Evolutionary conservation across 1,140 invertebrate species (phyloP), one percentile per base, ranked within the genome.

Genomic region (Rhyzopertha dominica): DNA sequence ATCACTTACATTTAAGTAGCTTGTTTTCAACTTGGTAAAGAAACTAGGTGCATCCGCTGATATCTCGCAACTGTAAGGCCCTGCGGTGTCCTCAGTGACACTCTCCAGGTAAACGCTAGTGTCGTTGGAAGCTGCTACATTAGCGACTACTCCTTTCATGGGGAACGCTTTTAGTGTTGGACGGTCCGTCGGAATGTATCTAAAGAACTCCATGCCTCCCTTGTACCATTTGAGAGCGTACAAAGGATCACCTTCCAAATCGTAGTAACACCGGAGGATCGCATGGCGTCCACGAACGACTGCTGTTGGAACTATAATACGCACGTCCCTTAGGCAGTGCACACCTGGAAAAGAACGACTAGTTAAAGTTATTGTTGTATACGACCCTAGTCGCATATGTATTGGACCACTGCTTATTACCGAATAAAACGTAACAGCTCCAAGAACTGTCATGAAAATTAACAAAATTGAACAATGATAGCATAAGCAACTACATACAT

Each of bases 151-250:
- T 9, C 54, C 51, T n/a, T 72, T 67, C 3, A 73, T 65, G 5
- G 74, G 74, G 56, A 84, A 85, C 7, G 79, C 75, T 31, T 74
- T 74, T 2, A 78, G 81, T 17, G 77, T 74, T 12, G 82, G 82
- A 49, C 77, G 61, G 51, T 85, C 81, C 52, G 81, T 83, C 3
- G 81, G 80, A 18, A 81, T 72, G 61, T 77, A 87, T 51, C 84
- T 74, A 66, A 82, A 88, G 72, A 87, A 87, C 62, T 88, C 80
- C 37, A 77, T 70, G 18, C 73, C 70, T 14, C 82, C 80, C 56
- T 83, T 84, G 68, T 90, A 88, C 84, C 85, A 89, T 66, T 88
- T 88, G 38, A 89, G 80, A 1, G 82, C 81, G 65, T 89, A 89
- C 1, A 87, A 70, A 16, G 74, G 67, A 49, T 86, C 81, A 24